These are phyloP conservation scores for Sclerodermus sp. DNA, from an alignment of 2,888 invertebrate genomes.

Conservation along the genomic window DNA sequence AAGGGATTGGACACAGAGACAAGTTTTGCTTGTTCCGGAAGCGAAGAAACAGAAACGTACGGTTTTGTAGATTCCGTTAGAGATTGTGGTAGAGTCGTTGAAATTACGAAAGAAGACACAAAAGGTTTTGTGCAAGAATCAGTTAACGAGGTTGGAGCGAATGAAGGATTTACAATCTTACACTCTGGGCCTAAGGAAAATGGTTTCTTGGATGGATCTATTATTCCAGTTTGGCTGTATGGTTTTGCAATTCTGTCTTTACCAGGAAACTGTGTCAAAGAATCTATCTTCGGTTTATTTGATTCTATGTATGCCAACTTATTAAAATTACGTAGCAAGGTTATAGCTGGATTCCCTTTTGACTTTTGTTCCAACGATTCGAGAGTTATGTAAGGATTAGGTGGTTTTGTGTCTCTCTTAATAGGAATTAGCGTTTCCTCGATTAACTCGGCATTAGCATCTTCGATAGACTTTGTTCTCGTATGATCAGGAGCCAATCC, in stretches of 20 bases:
- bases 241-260: slow-evolving; percentile 33
- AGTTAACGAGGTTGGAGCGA: slow-evolving; percentile 25
- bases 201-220: slow-evolving; percentile 32
- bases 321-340: slow-evolving; percentile 31
- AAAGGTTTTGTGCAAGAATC: slow-evolving; percentile 34
- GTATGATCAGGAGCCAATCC: slow-evolving; percentile 35
- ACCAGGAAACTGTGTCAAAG: slow-evolving; percentile 21
- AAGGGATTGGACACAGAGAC: too few species aligned
- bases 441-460: slow-evolving; percentile 15
- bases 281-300: slow-evolving; percentile 21
- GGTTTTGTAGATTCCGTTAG: slow-evolving; percentile 24
- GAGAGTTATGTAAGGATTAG: slow-evolving; percentile 42
- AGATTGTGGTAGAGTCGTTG: slow-evolving; percentile 8
- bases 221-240: slow-evolving; percentile 44
- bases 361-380: slow-evolving; percentile 42
- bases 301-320: slow-evolving; percentile 35
- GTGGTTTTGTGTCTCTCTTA: slow-evolving; percentile 27
- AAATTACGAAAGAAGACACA: slow-evolving; percentile 25
- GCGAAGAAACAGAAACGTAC: slow-evolving; percentile 37
- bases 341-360: slow-evolving; percentile 26
- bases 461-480: slow-evolving; percentile 33
- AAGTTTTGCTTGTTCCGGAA: slow-evolving; percentile 30
- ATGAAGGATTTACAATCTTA: slow-evolving; percentile 15
- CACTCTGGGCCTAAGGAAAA: slow-evolving; percentile 9
- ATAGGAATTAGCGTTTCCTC: slow-evolving; percentile 23